Conservation (phyloP, 92 coral and sea anemone genomes). For the Phenganax marumi region DNA sequence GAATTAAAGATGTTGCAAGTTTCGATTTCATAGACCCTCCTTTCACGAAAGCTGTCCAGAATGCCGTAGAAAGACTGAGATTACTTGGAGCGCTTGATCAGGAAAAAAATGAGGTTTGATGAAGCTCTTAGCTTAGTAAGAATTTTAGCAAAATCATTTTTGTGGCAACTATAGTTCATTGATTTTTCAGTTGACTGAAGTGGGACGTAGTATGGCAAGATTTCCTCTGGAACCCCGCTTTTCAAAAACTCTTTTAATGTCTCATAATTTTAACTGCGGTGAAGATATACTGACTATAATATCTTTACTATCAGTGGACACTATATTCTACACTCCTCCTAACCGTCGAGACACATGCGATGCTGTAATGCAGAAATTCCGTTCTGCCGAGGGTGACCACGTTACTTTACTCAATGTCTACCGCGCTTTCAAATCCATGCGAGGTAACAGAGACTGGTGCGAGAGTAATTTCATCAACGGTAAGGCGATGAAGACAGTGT, state of each 20-base stretch:
- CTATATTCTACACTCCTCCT: constrained; percentile 89
- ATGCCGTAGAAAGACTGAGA: constrained; percentile 70
- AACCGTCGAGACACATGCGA: constrained; percentile 83
- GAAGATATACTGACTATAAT: constrained; percentile 89
- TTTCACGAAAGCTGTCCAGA: constrained; percentile 66
- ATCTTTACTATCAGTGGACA: constrained; percentile 87
- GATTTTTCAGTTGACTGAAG: constrained; percentile 64
- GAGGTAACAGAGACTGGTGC: constrained; percentile 87
- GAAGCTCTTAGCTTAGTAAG: not conserved
- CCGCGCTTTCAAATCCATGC: constrained; percentile 82
- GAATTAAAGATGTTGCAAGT: constrained; percentile 66
- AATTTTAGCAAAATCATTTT: not conserved
- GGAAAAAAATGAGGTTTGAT: constrained; percentile 49
- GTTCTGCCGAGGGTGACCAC: constrained; percentile 95
- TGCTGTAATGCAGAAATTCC: constrained; percentile 80
- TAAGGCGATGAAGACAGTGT: constrained; percentile 78
- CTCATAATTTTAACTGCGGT: constrained; percentile 73
- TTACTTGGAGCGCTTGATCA: constrained; percentile 71
- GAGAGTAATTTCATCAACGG: constrained; percentile 81
- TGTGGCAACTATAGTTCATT: not conserved
- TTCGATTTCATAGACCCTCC: constrained; percentile 94
- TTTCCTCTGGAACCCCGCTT: constrained; percentile 95
- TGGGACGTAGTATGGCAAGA: constrained; percentile 77
- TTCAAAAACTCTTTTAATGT: constrained; percentile 73
- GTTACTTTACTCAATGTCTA: constrained; percentile 85